phyloP scores from a whole-genome alignment of 1,140 invertebrate species.

The Mizuhopecten yessoensis region DNA sequence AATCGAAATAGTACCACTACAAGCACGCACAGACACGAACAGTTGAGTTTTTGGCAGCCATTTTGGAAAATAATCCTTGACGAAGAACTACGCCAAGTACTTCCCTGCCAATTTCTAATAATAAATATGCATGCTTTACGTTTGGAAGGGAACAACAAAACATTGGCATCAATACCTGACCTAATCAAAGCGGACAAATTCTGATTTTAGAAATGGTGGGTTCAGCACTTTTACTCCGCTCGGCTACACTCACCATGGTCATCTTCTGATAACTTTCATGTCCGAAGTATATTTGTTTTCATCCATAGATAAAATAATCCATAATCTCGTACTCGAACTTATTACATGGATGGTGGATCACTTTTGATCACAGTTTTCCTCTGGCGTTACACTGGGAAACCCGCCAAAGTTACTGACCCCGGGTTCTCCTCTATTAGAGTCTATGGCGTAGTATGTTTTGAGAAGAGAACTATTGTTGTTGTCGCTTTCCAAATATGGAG shows the following conservation, averaged over 20 bases:
- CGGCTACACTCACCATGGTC: conserved; percentile 75
- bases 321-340: conserved; percentile 61
- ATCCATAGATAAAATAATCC: conserved; percentile 52
- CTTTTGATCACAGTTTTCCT: conserved; percentile 66
- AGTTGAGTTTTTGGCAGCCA: conserved; percentile 67
- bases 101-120: conserved; percentile 52
- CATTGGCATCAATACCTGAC: conserved; percentile 55
- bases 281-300: conserved; percentile 60
- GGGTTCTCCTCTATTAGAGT: conserved; percentile 59
- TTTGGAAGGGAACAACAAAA: conserved; percentile 58
- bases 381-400: conserved; percentile 67
- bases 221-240: conserved; percentile 50
- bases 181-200: conserved; percentile 59
- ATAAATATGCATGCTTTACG: conserved; percentile 63
- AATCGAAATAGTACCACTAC: conserved; percentile 44
- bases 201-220: conserved; percentile 31
- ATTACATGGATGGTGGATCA: conserved; percentile 68
- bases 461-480: conserved; percentile 76
- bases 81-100: neutral
- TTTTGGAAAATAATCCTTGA: conserved; percentile 76
- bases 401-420: conserved; percentile 68
- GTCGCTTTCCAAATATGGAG: conserved; percentile 78
- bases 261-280: conserved; percentile 73
- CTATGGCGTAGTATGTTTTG: conserved; percentile 75
- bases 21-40: conserved; percentile 77